Base-by-base conservation (phyloP, 2,797 vertebrate genomes). In the Sebastes melanostomus region DNA sequence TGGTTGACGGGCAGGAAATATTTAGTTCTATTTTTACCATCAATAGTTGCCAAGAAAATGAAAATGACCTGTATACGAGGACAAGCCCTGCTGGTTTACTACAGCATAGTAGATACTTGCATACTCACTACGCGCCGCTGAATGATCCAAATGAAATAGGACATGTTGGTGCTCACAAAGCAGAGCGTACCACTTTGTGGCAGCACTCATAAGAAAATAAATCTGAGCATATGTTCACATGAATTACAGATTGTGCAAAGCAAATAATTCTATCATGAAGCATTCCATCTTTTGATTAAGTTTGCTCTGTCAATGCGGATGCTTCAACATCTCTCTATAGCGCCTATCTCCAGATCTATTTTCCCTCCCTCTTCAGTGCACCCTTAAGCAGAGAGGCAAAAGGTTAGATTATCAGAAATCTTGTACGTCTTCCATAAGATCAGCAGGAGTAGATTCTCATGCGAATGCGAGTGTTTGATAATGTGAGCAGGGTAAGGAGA, bases 391-490 rank as follows among this genome's bases (percentile, higher is more conserved):
- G 66, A 36, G 75, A 81, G 77, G 82, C 83, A 90, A 91, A 50
- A 91, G 91, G 88, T 84, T 87, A 91, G 79, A 83, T 80, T 83
- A 90, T 91, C 76, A 87, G 75, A 87, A 79, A 86, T 86, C 86
- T 82, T 89, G 83, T 86, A 87, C 56, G 66, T 92, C 92, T 93
- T 88, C 87, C 85, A 90, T 86, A 85, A 79, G 85, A 92, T 92
- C 89, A 91, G 89, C 87, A 84, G 86, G 88, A 90, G 84, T 74
- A 83, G 85, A 84, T 86, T 90, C 90, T 91, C 91, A 83, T 88
- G 85, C 87, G 92, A 93, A 89, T 83, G 83, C 56, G 6, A 89
- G 92, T 91, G 91, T 90, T 92, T 92, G 91, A 93, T 92, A 92
- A 89, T 91, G 85, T 90, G 86, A 83, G 73, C 67, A 66, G 89